These are phyloP conservation scores for Ischnura elegans DNA, from an alignment of 2,888 invertebrate genomes.

Conservation along the genomic window DNA sequence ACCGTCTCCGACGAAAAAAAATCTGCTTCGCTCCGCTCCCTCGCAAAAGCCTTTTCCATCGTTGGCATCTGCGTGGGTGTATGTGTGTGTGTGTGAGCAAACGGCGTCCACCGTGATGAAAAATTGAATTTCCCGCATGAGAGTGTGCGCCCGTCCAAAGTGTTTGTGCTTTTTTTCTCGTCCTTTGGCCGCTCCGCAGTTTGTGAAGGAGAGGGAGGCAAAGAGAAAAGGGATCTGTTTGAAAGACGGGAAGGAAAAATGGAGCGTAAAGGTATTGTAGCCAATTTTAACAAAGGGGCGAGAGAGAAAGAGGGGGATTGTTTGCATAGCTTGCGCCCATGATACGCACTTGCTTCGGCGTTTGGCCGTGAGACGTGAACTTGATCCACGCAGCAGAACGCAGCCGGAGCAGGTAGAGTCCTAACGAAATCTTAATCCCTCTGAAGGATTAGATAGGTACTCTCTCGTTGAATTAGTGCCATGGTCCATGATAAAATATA, in stretches of 20 bases:
- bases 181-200: not conserved
- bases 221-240: not conserved
- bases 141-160: not conserved
- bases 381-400: no score
- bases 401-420: no score
- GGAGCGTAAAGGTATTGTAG: not conserved
- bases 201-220: not conserved
- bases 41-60: constrained; percentile 4
- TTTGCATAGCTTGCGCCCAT: no score
- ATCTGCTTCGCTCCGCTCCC: not conserved
- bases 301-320: no score
- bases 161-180: not conserved
- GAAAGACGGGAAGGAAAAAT: not conserved
- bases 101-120: not conserved
- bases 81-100: no score
- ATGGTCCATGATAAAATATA: no score
- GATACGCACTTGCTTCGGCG: no score
- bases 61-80: no score
- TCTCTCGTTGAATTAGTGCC: no score
- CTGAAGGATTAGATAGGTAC: no score
- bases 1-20: not conserved
- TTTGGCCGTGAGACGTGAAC: no score
- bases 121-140: constrained; percentile 23
- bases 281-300: constrained; percentile 42
- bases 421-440: no score